Conservation (phyloP, 2,797 vertebrate species). For the Peromyscus nudipes region DNA sequence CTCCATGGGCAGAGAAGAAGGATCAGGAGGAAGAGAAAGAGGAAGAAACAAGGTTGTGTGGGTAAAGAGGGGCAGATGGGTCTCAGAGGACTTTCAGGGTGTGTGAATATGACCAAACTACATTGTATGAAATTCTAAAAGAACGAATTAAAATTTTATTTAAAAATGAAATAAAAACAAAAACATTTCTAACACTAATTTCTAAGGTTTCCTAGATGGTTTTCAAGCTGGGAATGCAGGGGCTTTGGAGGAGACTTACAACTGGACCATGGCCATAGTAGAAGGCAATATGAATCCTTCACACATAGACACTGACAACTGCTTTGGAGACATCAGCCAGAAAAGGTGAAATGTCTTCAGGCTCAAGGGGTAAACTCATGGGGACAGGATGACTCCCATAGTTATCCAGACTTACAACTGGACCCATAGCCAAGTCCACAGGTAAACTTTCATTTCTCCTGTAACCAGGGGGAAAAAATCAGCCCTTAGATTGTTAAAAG, state of each 20-base stretch:
- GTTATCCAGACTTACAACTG: too few species aligned
- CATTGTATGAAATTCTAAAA: not conserved
- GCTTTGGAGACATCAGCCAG: rapidly evolving
- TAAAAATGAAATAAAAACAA: not conserved
- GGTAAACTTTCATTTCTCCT: not conserved
- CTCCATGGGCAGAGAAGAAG: not conserved
- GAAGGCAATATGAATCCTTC: not conserved
- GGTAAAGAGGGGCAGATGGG: not conserved
- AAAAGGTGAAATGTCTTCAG: not conserved
- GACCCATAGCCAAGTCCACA: not conserved
- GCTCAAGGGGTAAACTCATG: not conserved
- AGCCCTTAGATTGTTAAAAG: not conserved
- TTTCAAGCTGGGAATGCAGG: not conserved
- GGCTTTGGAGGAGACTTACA: rapidly evolving
- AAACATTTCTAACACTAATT: not conserved
- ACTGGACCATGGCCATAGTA: rapidly evolving
- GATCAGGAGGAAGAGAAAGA: not conserved
- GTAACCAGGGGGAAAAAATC: not conserved
- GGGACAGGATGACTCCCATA: not conserved
- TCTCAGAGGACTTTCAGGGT: not conserved
- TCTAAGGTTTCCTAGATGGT: not conserved
- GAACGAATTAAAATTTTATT: not conserved
- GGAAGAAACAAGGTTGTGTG: not conserved
- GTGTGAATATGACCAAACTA: not conserved
- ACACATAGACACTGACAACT: rapidly evolving